Base-by-base conservation (phyloP, 2,888 invertebrate species). In the Spodoptera littoralis region DNA sequence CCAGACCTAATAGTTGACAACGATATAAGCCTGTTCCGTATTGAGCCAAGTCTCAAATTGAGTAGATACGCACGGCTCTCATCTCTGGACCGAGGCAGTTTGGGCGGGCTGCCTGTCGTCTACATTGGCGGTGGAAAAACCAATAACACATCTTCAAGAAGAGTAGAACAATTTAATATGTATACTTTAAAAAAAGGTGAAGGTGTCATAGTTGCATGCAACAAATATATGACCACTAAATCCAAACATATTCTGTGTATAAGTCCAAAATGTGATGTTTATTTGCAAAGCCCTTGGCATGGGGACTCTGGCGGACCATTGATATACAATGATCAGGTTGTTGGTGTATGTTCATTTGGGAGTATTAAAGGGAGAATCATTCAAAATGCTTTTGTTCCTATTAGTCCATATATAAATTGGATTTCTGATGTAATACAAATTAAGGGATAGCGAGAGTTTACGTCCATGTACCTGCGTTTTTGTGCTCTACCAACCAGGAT, bases 291-390 rank as follows among this genome's bases (percentile, higher is more conserved):
- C 5, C 11, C 24, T 9, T 47, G 12, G 24, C 24, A 47, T 12
- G 47, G 47, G 11, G 47, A 47, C 24, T 47, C 47, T 24, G 47
- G 47, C 5, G 47, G 47, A 24, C 47, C 47, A 24, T 24, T 47
- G 47, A 12, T 47, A 5, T 2, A 22, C 11, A 12, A 47, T 5
- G 47, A 24, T 0, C 47, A 47, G 12, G 12, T 47, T 47, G 12
- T 47, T 12, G 47, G 47, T 2, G 22, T 47, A 12, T 22, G 47
- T 24, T 47, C 47, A 12, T 47, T 12, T 24, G 47, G 24, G 24
- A 1, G 8, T 8, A 18, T 18, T 18, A 18, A 18, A 2, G 9
- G 9, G 36, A 5, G 8, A 36, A 9, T 8, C 6, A 9, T 2
- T 36, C 36, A 36, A 36, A 9, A 8, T 11, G 47, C 12, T 24